Evolutionary conservation across 2,797 vertebrate species (phyloP), one percentile per base, ranked within the genome.

Genomic region (Hafferia zeledoni): DNA sequence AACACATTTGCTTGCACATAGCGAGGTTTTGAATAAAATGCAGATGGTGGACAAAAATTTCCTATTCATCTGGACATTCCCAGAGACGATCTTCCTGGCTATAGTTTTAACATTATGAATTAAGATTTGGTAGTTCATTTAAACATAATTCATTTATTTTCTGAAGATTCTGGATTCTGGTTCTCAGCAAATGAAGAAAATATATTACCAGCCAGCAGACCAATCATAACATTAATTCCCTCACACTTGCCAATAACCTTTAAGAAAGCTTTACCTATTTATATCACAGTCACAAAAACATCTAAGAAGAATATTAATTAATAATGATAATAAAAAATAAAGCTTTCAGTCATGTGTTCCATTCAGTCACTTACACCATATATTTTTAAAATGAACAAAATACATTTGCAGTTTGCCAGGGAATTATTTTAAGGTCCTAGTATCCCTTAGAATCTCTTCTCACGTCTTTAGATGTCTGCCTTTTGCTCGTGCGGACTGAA

Each of bases 391-490:
- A 92, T 83, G 89, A 81, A 91, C 60, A 65, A 83, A 95, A 95
- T 78, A 75, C 69, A 70, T 71, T 59, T 61, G 69, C 94, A 83
- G 80, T 76, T 88, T 92, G 91, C 50, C 11, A n/a, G 78, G 83
- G 94, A 87, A 86, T 88, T 93, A 96, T 96, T 97, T 96, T 97
- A 97, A 96, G 97, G 89, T 69, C 56, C 47, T 83, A 43, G 93
- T 93, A 94, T 95, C 92, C 96, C 90, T 97, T 91, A 96, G 94
- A 96, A 96, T 97, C 95, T 96, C 43, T n/a, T 75, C 94, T 98
- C 95, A 94, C 88, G 91, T 97, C 95, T 97, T 95, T 90, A 97
- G 96, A 97, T 70, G 69, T 96, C 97, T 97, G 96, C 93, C 91
- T 97, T 85, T 96, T 60, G 37, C 92, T 96, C 19, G 79, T 39